Conservation (phyloP, 2,888 invertebrate species). For the Drosophila paramelanica region DNA sequence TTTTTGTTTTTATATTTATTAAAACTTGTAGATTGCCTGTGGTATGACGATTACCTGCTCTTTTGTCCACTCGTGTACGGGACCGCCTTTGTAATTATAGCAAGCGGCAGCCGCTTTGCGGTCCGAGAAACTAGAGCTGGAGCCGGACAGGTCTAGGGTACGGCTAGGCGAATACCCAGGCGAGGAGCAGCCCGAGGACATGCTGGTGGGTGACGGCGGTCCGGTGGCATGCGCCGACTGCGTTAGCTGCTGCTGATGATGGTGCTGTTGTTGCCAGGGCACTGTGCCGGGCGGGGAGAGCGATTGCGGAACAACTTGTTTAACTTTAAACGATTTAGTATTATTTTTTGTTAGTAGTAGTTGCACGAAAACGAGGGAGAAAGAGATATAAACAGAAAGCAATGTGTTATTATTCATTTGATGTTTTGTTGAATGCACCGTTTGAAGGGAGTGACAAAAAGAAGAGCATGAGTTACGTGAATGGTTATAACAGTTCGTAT, state of each 20-base stretch:
- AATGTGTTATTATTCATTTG: constrained; percentile 38
- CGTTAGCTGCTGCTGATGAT: constrained; percentile 83
- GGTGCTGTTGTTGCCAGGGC: constrained; percentile 87
- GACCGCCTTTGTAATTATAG: constrained; percentile 89
- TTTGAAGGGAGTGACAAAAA: constrained; percentile 30
- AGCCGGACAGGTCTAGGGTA: constrained; percentile 86
- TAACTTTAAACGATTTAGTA: constrained; percentile 85
- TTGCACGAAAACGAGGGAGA: constrained; percentile 23
- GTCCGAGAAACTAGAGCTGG: constrained; percentile 88
- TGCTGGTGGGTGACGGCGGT: constrained; percentile 88
- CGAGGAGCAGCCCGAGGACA: constrained; percentile 87
- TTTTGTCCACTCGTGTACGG: constrained; percentile 91
- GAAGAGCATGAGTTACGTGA: constrained; percentile 38
- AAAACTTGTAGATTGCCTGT: background rate
- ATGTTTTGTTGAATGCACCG: constrained; percentile 15
- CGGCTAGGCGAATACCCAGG: constrained; percentile 86
- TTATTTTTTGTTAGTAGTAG: constrained; percentile 20
- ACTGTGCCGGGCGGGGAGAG: constrained; percentile 88
- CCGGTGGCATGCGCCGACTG: constrained; percentile 85
- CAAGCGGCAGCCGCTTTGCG: constrained; percentile 86
- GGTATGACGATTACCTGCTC: constrained; percentile 87
- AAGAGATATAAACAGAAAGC: constrained; percentile 3
- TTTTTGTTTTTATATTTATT: background rate
- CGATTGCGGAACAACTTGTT: constrained; percentile 88
- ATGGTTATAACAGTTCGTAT: constrained; percentile 53